phyloP scores from a whole-genome alignment of 2,113 vertebrate genomes.

The Bos javanicus region DNA sequence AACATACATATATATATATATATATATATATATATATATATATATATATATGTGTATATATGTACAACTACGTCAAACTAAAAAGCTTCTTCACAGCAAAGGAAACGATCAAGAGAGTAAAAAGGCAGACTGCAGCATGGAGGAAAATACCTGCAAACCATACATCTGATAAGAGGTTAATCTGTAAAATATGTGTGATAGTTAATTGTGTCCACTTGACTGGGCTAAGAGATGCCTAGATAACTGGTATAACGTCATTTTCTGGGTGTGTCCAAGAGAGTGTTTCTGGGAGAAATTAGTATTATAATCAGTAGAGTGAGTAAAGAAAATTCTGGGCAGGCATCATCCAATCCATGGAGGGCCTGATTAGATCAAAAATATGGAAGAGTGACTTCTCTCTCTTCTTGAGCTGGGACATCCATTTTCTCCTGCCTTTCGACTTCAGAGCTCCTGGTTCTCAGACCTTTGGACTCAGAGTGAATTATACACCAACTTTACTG shows the following conservation, averaged over 20 bases:
- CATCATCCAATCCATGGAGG: not conserved
- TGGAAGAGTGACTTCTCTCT: not conserved
- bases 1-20: not conserved
- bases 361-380: not conserved
- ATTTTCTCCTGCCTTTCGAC: not conserved
- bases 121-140: not conserved
- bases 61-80: not conserved
- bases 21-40: rapidly evolving
- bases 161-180: not conserved
- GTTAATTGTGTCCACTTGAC: not conserved
- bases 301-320: not conserved
- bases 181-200: not conserved
- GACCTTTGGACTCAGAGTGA: not conserved
- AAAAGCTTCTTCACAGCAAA: not conserved
- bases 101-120: not conserved
- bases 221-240: not conserved
- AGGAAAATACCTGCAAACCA: not conserved
- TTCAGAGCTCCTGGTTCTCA: not conserved
- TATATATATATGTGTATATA: no score
- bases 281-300: not conserved
- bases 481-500: not conserved
- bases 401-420: not conserved
- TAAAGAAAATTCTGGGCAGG: not conserved
- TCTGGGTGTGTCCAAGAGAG: not conserved
- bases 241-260: not conserved